These are phyloP conservation scores for Thryonomys swinderianus DNA, from an alignment of 2,113 vertebrate species.

Conservation along the genomic window DNA sequence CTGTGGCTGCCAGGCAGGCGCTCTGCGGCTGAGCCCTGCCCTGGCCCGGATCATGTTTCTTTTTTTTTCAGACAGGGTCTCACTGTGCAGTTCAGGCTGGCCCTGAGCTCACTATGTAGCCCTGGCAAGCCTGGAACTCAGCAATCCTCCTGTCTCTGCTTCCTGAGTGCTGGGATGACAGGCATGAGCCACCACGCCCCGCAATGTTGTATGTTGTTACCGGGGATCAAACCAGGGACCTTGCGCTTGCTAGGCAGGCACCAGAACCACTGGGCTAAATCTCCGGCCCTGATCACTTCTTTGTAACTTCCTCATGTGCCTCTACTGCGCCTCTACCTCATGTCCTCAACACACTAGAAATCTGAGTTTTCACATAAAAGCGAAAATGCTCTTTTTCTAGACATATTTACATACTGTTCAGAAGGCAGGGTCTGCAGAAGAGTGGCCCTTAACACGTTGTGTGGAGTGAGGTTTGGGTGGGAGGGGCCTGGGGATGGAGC, in stretches of 20 bases:
- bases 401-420: slow-evolving; percentile 8
- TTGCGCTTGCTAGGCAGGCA: background rate
- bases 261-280: background rate
- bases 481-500: background rate
- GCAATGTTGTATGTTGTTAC: no score
- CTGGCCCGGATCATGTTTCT: no score
- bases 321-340: background rate
- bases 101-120: no score
- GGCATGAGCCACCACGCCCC: no score
- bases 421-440: background rate
- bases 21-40: no score
- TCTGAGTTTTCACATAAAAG: background rate
- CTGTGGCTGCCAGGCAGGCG: no score
- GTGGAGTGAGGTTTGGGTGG: background rate
- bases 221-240: no score
- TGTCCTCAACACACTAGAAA: background rate
- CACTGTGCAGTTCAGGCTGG: no score
- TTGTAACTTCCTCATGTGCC: background rate
- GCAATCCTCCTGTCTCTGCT: no score
- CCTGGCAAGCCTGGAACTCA: no score
- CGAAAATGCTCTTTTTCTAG: slow-evolving; percentile 58
- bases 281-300: background rate
- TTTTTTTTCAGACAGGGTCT: no score
- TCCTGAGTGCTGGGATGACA: no score
- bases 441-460: background rate